These are phyloP conservation scores for Agrotis clavis DNA, from an alignment of 2,888 invertebrate genomes.

Conservation along the genomic window DNA sequence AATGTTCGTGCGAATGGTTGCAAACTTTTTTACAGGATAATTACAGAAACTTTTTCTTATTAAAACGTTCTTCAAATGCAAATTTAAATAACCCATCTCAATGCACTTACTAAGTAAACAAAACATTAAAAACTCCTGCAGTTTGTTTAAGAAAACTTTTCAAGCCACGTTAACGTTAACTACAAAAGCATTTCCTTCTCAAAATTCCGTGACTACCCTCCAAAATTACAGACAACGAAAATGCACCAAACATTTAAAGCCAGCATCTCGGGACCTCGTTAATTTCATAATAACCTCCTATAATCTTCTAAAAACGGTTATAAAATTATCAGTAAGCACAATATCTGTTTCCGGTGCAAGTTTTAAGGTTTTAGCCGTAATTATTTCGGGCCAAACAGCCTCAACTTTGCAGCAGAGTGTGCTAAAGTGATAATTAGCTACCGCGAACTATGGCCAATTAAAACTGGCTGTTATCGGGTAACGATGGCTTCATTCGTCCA, in stretches of 20 bases:
- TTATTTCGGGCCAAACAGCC: conserved; percentile 55
- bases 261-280: conserved; percentile 20
- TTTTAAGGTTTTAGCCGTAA: conserved; percentile 54
- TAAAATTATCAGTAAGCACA: conserved; percentile 58
- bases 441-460: conserved; percentile 54
- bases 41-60: not conserved
- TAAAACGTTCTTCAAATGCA: not conserved
- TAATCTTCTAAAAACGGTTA: conserved; percentile 57
- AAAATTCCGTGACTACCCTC: conserved; percentile 27
- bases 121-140: not conserved
- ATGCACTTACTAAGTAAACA: not conserved
- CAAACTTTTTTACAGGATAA: not conserved
- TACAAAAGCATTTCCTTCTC: conserved; percentile 28
- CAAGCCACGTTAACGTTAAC: conserved; percentile 14
- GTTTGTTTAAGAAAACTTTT: conserved; percentile 1
- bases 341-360: conserved; percentile 46
- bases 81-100: not conserved
- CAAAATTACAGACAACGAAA: conserved; percentile 32
- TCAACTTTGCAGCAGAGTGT: conserved; percentile 52
- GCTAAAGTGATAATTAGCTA: conserved; percentile 63
- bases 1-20: too few species aligned
- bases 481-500: conserved; percentile 48
- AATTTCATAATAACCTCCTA: conserved; percentile 56
- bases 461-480: conserved; percentile 29
- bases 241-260: conserved; percentile 25